Conservation (phyloP, 2,113 vertebrate species). For the Oncorhynchus mykiss region DNA sequence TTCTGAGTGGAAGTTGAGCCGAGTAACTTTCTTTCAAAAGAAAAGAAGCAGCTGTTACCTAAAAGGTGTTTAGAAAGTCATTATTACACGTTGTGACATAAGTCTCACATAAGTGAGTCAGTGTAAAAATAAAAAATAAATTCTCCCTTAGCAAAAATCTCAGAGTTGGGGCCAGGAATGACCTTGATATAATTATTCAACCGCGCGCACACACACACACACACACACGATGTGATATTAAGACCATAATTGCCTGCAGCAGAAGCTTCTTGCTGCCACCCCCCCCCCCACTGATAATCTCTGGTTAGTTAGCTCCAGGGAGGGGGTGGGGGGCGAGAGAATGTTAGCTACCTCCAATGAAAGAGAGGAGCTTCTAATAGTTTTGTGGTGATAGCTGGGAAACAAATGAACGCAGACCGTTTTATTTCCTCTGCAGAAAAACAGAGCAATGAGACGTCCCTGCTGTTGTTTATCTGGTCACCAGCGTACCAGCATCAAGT, state of each 20-base stretch:
- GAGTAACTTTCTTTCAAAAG: background rate
- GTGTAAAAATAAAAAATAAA: background rate
- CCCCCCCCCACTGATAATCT: conserved; percentile 17
- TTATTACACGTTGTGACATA: conserved; percentile 7
- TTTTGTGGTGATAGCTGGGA: conserved; percentile 17
- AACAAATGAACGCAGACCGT: conserved; percentile 19
- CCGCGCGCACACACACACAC: background rate
- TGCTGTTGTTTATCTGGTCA: too few species aligned
- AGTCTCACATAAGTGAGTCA: background rate
- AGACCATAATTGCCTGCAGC: conserved; percentile 28
- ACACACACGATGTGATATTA: background rate
- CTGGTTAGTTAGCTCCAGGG: conserved; percentile 10
- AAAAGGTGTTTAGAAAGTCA: background rate
- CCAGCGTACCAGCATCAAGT: too few species aligned
- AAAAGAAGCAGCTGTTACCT: background rate
- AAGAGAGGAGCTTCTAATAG: conserved; percentile 10
- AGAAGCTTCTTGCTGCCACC: background rate
- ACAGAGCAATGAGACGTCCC: background rate
- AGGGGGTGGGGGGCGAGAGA: background rate
- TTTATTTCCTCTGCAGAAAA: conserved; percentile 11
- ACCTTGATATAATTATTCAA: conserved; percentile 13
- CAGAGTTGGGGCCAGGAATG: conserved; percentile 1
- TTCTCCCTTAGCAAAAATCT: background rate
- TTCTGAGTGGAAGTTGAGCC: background rate
- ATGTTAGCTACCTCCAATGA: too few species aligned